Evolutionary conservation across 2,113 vertebrate genomes (phyloP).

Genomic region (Antennarius striatus): DNA sequence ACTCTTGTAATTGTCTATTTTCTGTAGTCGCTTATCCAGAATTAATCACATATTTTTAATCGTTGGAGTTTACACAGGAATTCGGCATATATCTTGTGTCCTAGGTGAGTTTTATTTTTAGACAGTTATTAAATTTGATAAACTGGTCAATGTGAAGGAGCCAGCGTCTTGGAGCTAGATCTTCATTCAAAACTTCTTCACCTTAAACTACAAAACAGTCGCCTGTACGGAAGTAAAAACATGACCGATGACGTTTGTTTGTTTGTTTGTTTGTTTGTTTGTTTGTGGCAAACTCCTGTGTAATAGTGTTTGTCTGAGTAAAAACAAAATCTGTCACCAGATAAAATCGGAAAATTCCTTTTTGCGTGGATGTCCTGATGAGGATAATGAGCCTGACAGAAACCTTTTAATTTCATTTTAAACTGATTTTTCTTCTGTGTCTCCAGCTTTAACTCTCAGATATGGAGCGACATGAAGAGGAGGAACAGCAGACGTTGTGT

Average conservation of each 20-base stretch:
- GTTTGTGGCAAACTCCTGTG: too few species aligned
- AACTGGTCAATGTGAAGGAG: too few species aligned
- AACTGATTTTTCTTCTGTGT: background rate
- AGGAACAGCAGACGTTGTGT: constrained; percentile 24
- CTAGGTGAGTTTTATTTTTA: background rate
- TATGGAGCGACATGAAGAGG: constrained; percentile 61
- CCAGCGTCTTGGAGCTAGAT: background rate
- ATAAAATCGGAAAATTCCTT: constrained; percentile 41
- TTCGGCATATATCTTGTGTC: background rate
- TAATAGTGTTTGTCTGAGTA: too few species aligned
- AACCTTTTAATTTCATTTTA: constrained; percentile 11
- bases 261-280: too few species aligned
- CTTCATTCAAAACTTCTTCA: background rate
- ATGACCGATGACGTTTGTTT: too few species aligned
- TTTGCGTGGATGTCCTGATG: constrained; percentile 19
- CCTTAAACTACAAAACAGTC: too few species aligned
- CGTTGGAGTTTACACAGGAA: background rate
- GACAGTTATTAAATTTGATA: too few species aligned
- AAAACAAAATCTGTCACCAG: too few species aligned
- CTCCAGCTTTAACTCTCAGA: constrained; percentile 31
- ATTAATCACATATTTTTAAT: background rate
- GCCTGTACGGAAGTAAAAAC: too few species aligned
- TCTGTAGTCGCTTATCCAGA: accelerated
- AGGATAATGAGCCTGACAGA: background rate
- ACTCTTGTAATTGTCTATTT: accelerated